Percentiles rank a stretch among this genome's conserved stretches.
These are phyloP conservation scores for Lordiphosa fenestrarum DNA, from an alignment of 2,888 invertebrate species.

Conservation along the genomic window DNA sequence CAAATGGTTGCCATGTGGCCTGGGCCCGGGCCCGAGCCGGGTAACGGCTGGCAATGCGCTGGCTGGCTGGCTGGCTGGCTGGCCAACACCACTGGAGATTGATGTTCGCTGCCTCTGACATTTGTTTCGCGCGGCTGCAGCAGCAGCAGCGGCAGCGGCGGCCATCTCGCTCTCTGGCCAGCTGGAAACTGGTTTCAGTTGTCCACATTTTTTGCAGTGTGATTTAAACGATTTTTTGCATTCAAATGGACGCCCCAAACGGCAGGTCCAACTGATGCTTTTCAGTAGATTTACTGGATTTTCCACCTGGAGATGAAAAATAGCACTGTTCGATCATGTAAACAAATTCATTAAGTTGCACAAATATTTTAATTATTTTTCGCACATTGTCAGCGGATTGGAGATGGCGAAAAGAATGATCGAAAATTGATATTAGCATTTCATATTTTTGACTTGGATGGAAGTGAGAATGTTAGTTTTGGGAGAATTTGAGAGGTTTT, in stretches of 20 bases:
- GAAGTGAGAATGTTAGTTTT: too few relatives aligned
- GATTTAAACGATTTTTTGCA: slow-evolving; percentile 65
- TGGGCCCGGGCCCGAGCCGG: slow-evolving; percentile 27
- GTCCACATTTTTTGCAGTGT: slow-evolving; percentile 54
- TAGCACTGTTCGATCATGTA: slow-evolving; percentile 68
- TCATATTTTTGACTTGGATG: neutral
- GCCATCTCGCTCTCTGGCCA: slow-evolving; percentile 48
- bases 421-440: too few relatives aligned
- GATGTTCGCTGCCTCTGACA: slow-evolving; percentile 73
- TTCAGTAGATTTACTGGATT: slow-evolving; percentile 55
- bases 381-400: slow-evolving; percentile 12
- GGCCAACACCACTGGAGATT: slow-evolving; percentile 55
- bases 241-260: slow-evolving; percentile 42
- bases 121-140: slow-evolving; percentile 65
- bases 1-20: slow-evolving; percentile 55
- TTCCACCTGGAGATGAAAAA: slow-evolving; percentile 59
- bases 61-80: slow-evolving; percentile 24
- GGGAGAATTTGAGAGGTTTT: too few relatives aligned
- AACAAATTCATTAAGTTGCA: slow-evolving; percentile 70
- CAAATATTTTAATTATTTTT: slow-evolving; percentile 72
- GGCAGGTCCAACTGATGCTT: slow-evolving; percentile 23
- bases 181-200: slow-evolving; percentile 50
- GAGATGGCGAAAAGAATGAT: neutral
- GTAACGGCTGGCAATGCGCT: slow-evolving; percentile 22
- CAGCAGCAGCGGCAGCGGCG: slow-evolving; percentile 7